phyloP scores from a whole-genome alignment of 2,888 invertebrate genomes.

The Notodonta ziczac region DNA sequence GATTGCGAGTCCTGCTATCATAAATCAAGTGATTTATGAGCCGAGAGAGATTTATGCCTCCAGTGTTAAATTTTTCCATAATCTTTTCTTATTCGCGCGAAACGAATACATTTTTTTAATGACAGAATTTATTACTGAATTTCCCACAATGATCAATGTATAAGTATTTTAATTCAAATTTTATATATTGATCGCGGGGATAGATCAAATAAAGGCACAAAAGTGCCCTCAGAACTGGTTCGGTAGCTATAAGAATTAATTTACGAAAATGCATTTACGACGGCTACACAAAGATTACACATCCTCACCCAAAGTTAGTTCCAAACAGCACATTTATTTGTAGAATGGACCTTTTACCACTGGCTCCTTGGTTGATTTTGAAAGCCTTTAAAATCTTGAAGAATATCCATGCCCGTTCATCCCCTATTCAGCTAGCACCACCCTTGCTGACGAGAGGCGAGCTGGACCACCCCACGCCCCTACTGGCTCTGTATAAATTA shows the following conservation, averaged over 20 bases:
- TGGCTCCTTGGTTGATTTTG: too few species aligned
- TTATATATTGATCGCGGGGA: too few species aligned
- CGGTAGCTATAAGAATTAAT: too few species aligned
- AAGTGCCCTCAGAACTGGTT: too few species aligned
- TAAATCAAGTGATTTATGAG: constrained; percentile 7
- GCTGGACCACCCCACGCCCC: constrained; percentile 5
- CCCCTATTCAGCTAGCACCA: not conserved
- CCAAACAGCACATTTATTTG: too few species aligned
- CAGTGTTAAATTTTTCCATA: not conserved
- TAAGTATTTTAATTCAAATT: too few species aligned
- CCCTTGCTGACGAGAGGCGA: not conserved
- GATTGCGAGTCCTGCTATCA: not conserved
- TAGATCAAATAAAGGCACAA: too few species aligned
- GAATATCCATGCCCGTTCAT: not conserved
- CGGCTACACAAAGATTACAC: too few species aligned
- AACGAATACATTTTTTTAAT: not conserved
- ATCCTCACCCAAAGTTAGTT: too few species aligned
- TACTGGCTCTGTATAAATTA: constrained; percentile 30
- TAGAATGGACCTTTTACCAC: too few species aligned
- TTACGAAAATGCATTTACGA: too few species aligned
- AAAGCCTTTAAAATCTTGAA: not conserved
- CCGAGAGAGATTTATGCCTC: constrained; percentile 4
- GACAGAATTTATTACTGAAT: not conserved
- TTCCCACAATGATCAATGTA: not conserved
- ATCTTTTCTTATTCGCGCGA: not conserved